These are phyloP conservation scores for Mesembrinibis cayennensis DNA, from an alignment of 2,113 vertebrate species.

Conservation along the genomic window DNA sequence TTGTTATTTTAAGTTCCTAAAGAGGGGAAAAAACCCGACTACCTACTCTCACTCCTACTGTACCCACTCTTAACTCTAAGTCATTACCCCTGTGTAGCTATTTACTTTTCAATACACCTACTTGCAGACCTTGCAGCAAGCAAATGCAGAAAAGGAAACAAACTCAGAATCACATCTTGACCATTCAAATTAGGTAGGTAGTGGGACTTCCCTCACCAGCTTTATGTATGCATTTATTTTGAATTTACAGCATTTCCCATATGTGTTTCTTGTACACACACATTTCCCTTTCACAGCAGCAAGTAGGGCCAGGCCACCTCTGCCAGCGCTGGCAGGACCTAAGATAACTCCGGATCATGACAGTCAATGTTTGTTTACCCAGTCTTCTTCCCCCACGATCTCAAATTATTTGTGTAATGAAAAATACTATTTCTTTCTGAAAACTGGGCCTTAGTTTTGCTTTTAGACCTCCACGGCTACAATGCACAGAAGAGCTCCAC, in stretches of 20 bases:
- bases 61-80: background rate
- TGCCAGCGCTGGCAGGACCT: rapidly evolving
- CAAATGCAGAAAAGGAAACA: background rate
- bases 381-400: background rate
- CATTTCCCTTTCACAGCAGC: background rate
- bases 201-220: background rate
- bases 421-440: background rate
- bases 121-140: background rate
- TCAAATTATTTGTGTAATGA: background rate
- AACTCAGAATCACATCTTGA: background rate
- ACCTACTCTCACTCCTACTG: background rate
- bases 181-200: background rate
- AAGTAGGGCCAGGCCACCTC: background rate
- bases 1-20: background rate
- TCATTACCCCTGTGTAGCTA: rapidly evolving
- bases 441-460: background rate
- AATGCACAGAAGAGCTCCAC: background rate
- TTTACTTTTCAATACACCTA: background rate
- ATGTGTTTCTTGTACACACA: background rate
- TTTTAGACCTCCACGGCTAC: background rate
- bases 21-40: background rate
- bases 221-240: background rate
- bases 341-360: background rate
- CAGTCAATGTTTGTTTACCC: background rate
- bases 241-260: background rate